Evolutionary conservation across 1,140 invertebrate genomes (phyloP).

Genomic region (Fopius arisanus): DNA sequence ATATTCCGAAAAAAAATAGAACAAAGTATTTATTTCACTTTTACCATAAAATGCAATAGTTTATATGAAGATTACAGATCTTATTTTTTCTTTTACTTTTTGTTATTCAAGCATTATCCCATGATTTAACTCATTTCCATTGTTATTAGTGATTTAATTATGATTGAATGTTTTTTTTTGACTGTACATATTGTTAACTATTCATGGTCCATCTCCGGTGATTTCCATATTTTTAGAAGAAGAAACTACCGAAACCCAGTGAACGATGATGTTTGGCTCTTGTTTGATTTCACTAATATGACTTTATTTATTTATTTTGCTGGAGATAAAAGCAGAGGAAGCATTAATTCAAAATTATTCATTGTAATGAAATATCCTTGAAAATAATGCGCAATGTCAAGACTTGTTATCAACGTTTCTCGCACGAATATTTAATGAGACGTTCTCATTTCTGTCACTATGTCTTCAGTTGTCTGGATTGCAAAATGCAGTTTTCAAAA

Average conservation of each 20-base stretch:
- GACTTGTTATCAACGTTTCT: background rate
- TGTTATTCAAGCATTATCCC: background rate
- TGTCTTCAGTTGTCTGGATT: background rate
- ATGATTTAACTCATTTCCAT: background rate
- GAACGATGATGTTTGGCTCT: background rate
- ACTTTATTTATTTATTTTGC: background rate
- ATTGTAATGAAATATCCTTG: background rate
- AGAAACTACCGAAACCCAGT: background rate
- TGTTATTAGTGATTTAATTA: constrained; percentile 2
- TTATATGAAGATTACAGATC: constrained; percentile 1
- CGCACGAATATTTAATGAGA: background rate
- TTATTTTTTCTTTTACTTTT: background rate
- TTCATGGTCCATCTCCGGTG: background rate
- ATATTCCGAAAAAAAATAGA: background rate
- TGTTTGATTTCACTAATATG: background rate
- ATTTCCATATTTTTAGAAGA: background rate
- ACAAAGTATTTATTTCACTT: background rate
- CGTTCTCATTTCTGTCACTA: background rate
- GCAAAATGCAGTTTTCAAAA: background rate
- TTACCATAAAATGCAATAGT: constrained; percentile 5
- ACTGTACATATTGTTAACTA: background rate
- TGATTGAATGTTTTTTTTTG: background rate
- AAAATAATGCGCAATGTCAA: background rate
- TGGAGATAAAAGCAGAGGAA: background rate
- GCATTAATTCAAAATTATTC: background rate